Percentiles rank a stretch among this genome's conserved stretches.
phyloP scores from a whole-genome alignment of 2,888 invertebrate genomes.

The Sinelater perroti region DNA sequence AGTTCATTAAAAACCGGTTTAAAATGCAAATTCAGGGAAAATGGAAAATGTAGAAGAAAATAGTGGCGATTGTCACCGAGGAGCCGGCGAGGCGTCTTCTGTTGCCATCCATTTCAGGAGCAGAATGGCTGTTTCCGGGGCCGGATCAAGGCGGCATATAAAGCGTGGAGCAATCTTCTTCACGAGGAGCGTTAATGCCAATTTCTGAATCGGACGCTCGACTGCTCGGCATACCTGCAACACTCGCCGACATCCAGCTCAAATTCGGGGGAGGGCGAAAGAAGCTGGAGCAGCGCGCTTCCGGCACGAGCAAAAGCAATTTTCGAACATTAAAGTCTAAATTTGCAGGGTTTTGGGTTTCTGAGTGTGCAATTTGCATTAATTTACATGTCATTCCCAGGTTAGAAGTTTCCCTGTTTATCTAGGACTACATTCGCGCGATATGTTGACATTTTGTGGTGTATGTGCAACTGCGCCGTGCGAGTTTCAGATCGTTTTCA shows the following conservation, averaged over 20 bases:
- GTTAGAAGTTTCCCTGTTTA: slow-evolving; percentile 29
- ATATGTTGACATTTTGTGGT: slow-evolving; percentile 29
- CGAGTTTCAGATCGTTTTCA: slow-evolving; percentile 3
- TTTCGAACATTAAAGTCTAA: slow-evolving; percentile 34
- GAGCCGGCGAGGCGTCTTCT: neutral
- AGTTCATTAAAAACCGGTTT: slow-evolving; percentile 18
- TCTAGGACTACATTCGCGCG: slow-evolving; percentile 27
- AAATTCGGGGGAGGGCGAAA: slow-evolving; percentile 22
- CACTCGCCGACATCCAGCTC: slow-evolving; percentile 11
- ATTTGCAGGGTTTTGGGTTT: slow-evolving; percentile 34
- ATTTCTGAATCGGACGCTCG: slow-evolving; percentile 9
- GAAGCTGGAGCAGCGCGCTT: slow-evolving; percentile 20
- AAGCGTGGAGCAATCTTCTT: slow-evolving; percentile 11
- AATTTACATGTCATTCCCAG: slow-evolving; percentile 32
- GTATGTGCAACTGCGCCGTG: slow-evolving; percentile 3
- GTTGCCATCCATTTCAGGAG: neutral
- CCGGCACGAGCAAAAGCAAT: slow-evolving; percentile 27
- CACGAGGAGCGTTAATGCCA: neutral
- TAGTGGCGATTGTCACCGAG: neutral
- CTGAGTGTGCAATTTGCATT: slow-evolving; percentile 32
- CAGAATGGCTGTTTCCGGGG: neutral
- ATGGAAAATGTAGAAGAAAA: slow-evolving; percentile 7
- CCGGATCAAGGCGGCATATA: neutral
- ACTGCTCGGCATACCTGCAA: slow-evolving; percentile 10
- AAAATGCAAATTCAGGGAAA: slow-evolving; percentile 18